Evolutionary conservation across 2,888 invertebrate genomes (phyloP).

Genomic region (Callosobruchus maculatus): DNA sequence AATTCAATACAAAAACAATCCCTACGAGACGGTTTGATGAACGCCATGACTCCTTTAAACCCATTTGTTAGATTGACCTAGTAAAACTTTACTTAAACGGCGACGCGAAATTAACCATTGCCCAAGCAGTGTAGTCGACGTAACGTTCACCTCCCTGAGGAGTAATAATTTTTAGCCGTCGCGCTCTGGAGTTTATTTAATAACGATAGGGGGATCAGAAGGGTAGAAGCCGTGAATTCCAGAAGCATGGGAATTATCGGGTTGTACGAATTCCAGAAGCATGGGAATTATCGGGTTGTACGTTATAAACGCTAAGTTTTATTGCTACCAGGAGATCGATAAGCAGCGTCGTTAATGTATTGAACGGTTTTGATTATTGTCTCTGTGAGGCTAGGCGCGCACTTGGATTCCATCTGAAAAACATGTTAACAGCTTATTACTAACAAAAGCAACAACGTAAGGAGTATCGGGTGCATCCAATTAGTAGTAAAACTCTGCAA

Average conservation of each 20-base stretch:
- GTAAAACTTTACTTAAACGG: background rate
- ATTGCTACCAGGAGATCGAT: background rate
- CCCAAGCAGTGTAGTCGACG: background rate
- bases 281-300: background rate
- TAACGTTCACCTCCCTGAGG: background rate
- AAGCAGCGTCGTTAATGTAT: background rate
- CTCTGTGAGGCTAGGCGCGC: too few species aligned
- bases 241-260: background rate
- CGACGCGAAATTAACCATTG: background rate
- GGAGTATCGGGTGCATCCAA: too few species aligned
- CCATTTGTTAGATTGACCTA: background rate
- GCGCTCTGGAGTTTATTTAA: background rate
- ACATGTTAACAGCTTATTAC: too few species aligned
- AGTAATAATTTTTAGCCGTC: background rate
- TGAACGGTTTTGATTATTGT: too few species aligned
- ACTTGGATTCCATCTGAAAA: too few species aligned
- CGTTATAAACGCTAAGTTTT: background rate
- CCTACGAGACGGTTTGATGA: too few species aligned
- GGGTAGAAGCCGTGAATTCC: background rate
- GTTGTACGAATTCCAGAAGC: background rate
- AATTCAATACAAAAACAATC: too few species aligned
- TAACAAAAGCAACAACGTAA: too few species aligned
- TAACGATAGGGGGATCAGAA: background rate
- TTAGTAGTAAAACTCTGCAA: too few species aligned
- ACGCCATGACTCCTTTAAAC: background rate